Evolutionary conservation across 2,797 vertebrate species (phyloP), one percentile per base, ranked within the genome.

Genomic region (Pipistrellus nathusii): DNA sequence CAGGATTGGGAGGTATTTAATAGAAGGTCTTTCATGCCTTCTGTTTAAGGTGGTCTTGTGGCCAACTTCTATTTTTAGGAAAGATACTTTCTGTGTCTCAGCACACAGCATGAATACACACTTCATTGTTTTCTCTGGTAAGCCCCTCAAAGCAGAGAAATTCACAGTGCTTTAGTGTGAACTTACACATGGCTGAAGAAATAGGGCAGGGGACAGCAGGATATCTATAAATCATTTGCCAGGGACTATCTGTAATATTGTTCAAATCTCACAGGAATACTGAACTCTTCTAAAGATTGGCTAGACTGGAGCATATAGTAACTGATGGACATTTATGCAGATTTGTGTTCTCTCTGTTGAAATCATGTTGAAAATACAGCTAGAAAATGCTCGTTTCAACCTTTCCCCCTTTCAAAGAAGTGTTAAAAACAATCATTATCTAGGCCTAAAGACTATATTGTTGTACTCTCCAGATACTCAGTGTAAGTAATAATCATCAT

Each of bases 11-110:
- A 90, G 57, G 17, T 77, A 17, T 71, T 76, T 96, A 85, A 73
- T 41, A 82, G 73, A 77, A 84, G 77, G 30, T 9, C 44, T 85
- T 93, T 85, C 30, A 35, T 83, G 66, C 21, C 62, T 95, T 93
- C 89, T 92, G 35, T 94, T 82, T 77, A 84, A 81, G 44, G 23
- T 88, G 44, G 53, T 53, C 27, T 76, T 41, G 41, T 57, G 73
- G 71, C 46, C 88, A 88, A 53, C 21, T 94, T 96, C 69, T 95
- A 44, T 90, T 92, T 95, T 92, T 83, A 92, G 83, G 55, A n/a
- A 82, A 75, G 78, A 85, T 73, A 38, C 41, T 85, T 30, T 90
- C 48, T 95, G 12, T 92, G 51, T 69, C 69, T 90, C 64, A 93
- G 35, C 46, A 85, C 81, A 78, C 44, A 71, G 51, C 81, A 71